Evolutionary conservation across 2,113 vertebrate species (phyloP).

Genomic region (Gorsachius goisagi): DNA sequence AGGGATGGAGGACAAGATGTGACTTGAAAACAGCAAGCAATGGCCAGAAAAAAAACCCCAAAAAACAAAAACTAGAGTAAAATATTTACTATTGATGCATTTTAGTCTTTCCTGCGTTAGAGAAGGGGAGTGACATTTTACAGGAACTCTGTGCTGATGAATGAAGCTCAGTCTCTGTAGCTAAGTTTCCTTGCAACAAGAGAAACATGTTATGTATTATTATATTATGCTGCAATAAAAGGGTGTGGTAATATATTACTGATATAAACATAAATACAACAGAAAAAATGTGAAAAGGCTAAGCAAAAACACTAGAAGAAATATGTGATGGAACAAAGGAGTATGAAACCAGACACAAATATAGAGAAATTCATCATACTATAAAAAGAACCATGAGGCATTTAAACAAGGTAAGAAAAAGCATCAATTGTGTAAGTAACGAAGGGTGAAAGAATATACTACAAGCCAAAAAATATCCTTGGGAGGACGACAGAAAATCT

Average conservation of each 20-base stretch:
- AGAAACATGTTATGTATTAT: not conserved
- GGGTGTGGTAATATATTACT: constrained; percentile 35
- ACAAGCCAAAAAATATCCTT: not conserved
- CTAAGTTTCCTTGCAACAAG: not conserved
- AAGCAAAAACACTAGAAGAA: constrained; percentile 25
- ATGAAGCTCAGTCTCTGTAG: not conserved
- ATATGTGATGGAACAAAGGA: constrained; percentile 20
- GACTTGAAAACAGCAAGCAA: not conserved
- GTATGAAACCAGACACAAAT: constrained; percentile 34
- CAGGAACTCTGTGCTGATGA: not conserved
- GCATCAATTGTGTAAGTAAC: constrained; percentile 15
- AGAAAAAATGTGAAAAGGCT: not conserved
- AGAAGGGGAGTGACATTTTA: not conserved
- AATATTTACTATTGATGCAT: not conserved
- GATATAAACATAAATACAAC: constrained; percentile 39
- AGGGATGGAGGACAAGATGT: not conserved
- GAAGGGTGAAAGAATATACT: constrained; percentile 6
- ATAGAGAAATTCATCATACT: constrained; percentile 37
- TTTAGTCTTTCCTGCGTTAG: not conserved
- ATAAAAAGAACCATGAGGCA: constrained; percentile 29
- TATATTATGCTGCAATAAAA: constrained; percentile 23
- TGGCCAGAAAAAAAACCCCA: not conserved
- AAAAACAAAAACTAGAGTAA: not conserved
- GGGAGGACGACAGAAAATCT: constrained; percentile 7
- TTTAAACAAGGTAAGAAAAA: constrained; percentile 35